A percentile compares a stretch with the other conserved stretches of the same genome.
Evolutionary conservation across 2,888 invertebrate genomes (phyloP).

Genomic region (Myathropa florea): DNA sequence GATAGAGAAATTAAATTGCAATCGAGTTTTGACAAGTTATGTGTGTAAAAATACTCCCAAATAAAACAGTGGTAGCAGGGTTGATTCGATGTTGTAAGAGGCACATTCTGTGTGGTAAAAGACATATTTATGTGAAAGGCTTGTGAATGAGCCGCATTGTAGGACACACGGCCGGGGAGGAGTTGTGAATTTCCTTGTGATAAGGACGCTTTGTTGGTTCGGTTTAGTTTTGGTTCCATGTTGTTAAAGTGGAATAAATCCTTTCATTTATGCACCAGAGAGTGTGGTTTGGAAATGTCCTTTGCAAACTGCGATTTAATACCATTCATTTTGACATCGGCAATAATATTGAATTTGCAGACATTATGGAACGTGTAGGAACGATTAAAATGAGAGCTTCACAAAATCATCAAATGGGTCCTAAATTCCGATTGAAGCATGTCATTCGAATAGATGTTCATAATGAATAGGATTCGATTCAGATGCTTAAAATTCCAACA

Average conservation of each 20-base stretch:
- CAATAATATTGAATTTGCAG: neutral
- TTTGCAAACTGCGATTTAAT: neutral
- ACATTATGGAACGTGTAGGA: neutral
- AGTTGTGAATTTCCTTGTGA: neutral
- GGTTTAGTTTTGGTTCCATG: neutral
- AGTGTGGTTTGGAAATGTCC: neutral
- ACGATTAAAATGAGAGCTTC: neutral
- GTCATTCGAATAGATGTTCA: neutral
- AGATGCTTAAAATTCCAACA: neutral
- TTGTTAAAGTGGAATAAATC: neutral
- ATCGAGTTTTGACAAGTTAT: conserved; percentile 60
- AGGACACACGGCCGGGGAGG: neutral
- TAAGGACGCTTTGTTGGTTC: neutral
- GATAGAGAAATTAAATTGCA: conserved; percentile 54
- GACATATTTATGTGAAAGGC: conserved; percentile 23
- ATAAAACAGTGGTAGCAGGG: neutral
- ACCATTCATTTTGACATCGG: neutral
- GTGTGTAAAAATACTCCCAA: conserved; percentile 30
- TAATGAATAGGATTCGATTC: neutral
- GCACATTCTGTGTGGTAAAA: conserved; percentile 12
- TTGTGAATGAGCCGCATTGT: neutral
- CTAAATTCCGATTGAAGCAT: neutral
- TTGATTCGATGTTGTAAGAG: conserved; percentile 8
- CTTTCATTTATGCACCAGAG: neutral
- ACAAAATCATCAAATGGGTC: neutral